Base-by-base conservation (phyloP, 2,113 vertebrate genomes). In the Ramphastos sulfuratus region DNA sequence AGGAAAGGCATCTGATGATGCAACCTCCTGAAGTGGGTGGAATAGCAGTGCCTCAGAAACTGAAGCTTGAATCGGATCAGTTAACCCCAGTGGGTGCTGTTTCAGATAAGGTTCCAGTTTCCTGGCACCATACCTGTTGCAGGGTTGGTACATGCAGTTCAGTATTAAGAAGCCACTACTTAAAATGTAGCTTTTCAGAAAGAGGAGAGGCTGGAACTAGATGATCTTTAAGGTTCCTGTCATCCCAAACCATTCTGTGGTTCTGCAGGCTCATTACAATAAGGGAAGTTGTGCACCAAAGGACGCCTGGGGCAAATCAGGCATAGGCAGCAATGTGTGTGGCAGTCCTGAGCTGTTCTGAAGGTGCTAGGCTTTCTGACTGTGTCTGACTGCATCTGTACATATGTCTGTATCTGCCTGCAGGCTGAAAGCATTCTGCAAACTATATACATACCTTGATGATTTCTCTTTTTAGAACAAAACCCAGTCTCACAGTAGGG, bases 401-500 rank as follows among this genome's bases (percentile, higher is more conserved):
- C 1, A 55, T 69, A 42, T 66, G 63, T 69, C 59, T 76, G 64
- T 75, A 81, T 76, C 64, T 80, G 54, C 65, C 60, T 31, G 1
- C 75, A 82, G 61, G 48, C 67, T 79, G 23, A 66, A 54, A 75
- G 61, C 46, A 19, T 83, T 66, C 16, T 84, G n/a, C 59, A 10
- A 15, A 1, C 21, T 76, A 15, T 25, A 58, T 39, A 3, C 3
- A 0, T 56, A 42, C 31, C 65, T 37, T 85, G 39, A 83, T 88
- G 3, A 14, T 78, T 56, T 69, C 33, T 78, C 90, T 94, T 94
- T 97, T 63, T 96, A 99, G 99, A 99, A 98, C 97, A 99, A 99
- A 98, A 98, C 97, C 96, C 98, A 98, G 96, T 98, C 98, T 86
- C 99, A 98, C 97, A 98, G 98, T 96, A 98, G 98, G 92, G 99